These are phyloP conservation scores for Zeuzera pyrina DNA, from an alignment of 2,888 invertebrate genomes.

Conservation along the genomic window DNA sequence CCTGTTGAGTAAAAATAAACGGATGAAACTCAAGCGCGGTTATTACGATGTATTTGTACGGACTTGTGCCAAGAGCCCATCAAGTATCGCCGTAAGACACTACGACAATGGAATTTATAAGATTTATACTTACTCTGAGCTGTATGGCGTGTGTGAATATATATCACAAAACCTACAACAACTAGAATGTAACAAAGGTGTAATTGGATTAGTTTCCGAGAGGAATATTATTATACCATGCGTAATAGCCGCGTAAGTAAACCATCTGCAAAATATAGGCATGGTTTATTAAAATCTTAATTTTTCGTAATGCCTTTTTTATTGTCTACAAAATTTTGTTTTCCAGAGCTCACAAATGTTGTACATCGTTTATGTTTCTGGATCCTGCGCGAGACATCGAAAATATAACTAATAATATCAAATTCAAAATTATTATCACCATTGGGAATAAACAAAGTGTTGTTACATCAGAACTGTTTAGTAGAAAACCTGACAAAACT, in stretches of 20 bases:
- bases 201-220: conserved; percentile 61
- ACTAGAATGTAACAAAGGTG: conserved; percentile 40
- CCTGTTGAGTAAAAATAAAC: no score
- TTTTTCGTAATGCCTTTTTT: no score
- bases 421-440: conserved; percentile 41
- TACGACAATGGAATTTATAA: conserved; percentile 39
- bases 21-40: conserved; percentile 39
- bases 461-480: conserved; percentile 23
- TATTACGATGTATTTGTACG: conserved; percentile 58
- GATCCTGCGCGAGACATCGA: conserved; percentile 43
- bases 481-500: conserved; percentile 42
- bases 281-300: no score
- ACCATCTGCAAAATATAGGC: background rate
- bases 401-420: conserved; percentile 29
- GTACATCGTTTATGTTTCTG: conserved; percentile 66
- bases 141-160: conserved; percentile 60
- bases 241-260: conserved; percentile 69
- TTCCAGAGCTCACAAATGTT: conserved; percentile 68
- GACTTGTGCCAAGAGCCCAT: conserved; percentile 47
- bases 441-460: conserved; percentile 26
- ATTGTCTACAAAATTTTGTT: conserved; percentile 2
- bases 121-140: conserved; percentile 54
- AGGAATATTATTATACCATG: conserved; percentile 68
- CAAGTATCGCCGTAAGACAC: conserved; percentile 42
- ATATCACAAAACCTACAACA: conserved; percentile 53